Base-by-base conservation (phyloP, 2,113 vertebrate species). In the Enhydra lutris region DNA sequence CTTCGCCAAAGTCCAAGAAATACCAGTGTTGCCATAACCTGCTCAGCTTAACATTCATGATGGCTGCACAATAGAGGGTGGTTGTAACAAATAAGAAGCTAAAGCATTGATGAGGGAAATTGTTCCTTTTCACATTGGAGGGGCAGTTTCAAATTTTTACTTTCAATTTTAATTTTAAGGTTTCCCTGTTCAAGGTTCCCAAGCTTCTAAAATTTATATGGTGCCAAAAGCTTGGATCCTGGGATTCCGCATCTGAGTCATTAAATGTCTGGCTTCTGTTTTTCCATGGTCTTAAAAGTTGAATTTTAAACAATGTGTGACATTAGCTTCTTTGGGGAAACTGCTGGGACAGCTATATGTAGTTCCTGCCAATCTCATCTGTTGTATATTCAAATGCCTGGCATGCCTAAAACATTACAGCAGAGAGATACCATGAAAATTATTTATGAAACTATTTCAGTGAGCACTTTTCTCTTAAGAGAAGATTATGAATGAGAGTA, bases 141-240 rank as follows among this genome's bases (percentile, higher is more conserved):
- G 57, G 50, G 69, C 15, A 69, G 79, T 86, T 93, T 91, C 26
- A 74, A 84, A 92, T 94, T 91, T 83, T 83, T 57, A 93, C 85
- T 71, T 89, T 82, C 55, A 81, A 82, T 55, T 78, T 82, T 50
- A 95, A 83, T 3, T 94, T 7, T 34, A 88, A 91, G 34, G 34
- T 50, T 96, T 86, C 55, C 55, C 63, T 84, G 26, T 36, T 86
- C 42, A 67, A n/a, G 39, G 45, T 95, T 89, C 36, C 79, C 59
- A 69, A 61, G 76, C 24, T 92, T 90, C 59, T 45, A 89, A 78
- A 69, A 63, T 23, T 78, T 82, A 31, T 26, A 47, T 1, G 73
- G 29, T 55, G 45, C 39, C 24, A 74, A 42, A 96, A 80, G 57
- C 74, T 31, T 83, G 8, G 57, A 73, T 78, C 1, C 23, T 76